phyloP scores from a whole-genome alignment of 2,888 invertebrate species.

The Tethea ocularis region DNA sequence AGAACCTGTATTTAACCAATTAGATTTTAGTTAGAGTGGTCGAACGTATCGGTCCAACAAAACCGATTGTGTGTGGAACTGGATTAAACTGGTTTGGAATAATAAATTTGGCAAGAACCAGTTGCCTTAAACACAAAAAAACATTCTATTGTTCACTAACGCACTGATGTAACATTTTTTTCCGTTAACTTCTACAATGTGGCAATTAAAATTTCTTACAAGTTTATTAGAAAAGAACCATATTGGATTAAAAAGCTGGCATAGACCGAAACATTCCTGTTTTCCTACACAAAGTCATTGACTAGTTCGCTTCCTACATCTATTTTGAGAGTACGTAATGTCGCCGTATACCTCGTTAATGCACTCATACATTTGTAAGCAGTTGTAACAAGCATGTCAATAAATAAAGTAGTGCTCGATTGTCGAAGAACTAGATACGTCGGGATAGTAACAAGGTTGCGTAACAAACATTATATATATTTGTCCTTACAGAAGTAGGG shows the following conservation, averaged over 20 bases:
- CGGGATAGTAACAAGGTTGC: slow-evolving; percentile 9
- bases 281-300: slow-evolving; percentile 5
- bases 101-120: slow-evolving; percentile 37
- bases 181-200: neutral
- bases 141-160: slow-evolving; percentile 8
- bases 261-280: slow-evolving; percentile 6
- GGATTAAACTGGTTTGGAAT: slow-evolving; percentile 42
- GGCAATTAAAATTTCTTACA: neutral
- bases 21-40: neutral
- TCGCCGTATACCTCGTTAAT: neutral
- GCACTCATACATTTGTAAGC: neutral
- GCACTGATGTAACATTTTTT: slow-evolving; percentile 4
- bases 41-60: neutral
- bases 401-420: slow-evolving; percentile 8
- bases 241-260: neutral
- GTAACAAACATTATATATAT: slow-evolving; percentile 12
- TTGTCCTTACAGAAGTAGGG: slow-evolving; percentile 13
- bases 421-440: slow-evolving; percentile 10
- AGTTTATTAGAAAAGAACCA: neutral
- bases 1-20: neutral
- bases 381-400: neutral
- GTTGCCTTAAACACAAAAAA: slow-evolving; percentile 19
- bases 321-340: slow-evolving; percentile 9
- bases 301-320: slow-evolving; percentile 10
- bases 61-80: slow-evolving; percentile 21